Conservation (phyloP, 2,888 invertebrate species). For the Epinotia ramella region DNA sequence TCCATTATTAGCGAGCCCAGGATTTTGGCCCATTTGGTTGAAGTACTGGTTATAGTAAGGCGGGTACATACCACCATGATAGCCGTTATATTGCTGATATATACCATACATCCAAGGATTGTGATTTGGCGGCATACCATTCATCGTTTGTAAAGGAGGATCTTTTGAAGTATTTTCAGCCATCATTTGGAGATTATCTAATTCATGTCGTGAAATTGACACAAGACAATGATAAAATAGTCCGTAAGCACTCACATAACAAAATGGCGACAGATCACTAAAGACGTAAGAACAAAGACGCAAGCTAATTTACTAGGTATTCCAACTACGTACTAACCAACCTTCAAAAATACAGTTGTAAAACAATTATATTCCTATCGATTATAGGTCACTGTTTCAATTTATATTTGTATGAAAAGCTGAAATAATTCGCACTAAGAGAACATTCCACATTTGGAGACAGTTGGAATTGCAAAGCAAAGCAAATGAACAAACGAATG, state of each 20-base stretch:
- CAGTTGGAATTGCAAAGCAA: too few species aligned
- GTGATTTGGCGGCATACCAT: conserved; percentile 73
- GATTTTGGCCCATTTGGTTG: conserved; percentile 73
- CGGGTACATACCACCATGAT: conserved; percentile 75
- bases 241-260: conserved; percentile 45
- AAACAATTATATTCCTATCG: background rate
- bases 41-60: conserved; percentile 82
- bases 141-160: conserved; percentile 79
- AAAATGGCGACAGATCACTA: conserved; percentile 62
- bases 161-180: conserved; percentile 75
- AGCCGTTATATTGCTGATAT: conserved; percentile 74
- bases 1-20: conserved; percentile 62
- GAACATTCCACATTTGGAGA: background rate
- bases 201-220: conserved; percentile 41
- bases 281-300: conserved; percentile 2
- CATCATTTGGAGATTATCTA: conserved; percentile 59
- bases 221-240: conserved; percentile 17
- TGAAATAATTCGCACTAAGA: background rate
- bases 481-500: too few species aligned
- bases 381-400: background rate
- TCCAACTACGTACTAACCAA: conserved; percentile 11
- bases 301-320: conserved; percentile 1
- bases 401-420: background rate
- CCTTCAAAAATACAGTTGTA: background rate
- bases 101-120: conserved; percentile 79